Percentiles rank a stretch among this genome's conserved stretches.
These are phyloP conservation scores for Smithornis capensis DNA, from an alignment of 2,113 vertebrate species.

Conservation along the genomic window DNA sequence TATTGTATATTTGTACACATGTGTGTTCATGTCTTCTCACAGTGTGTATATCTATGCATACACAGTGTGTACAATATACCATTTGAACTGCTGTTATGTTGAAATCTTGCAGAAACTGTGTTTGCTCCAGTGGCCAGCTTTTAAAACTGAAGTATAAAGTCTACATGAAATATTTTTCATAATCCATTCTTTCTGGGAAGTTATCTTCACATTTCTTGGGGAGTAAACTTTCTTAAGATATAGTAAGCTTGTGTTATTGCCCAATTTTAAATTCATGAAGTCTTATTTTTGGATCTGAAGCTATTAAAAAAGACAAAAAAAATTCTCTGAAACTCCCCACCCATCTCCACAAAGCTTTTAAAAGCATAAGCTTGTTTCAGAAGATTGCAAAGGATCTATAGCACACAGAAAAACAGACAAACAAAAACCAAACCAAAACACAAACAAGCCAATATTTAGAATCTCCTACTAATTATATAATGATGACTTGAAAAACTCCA, in stretches of 20 bases:
- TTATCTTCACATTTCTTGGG: not conserved
- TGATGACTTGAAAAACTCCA: not conserved
- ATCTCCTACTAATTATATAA: not conserved
- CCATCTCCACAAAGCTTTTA: not conserved
- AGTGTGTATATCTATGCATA: accelerated
- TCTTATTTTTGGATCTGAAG: not conserved
- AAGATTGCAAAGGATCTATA: not conserved
- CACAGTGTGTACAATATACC: too few species aligned
- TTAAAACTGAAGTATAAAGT: not conserved
- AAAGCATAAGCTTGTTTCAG: not conserved
- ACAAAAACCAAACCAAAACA: not conserved
- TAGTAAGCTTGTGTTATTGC: not conserved
- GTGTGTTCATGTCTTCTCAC: not conserved
- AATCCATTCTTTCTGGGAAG: not conserved
- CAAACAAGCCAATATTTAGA: not conserved
- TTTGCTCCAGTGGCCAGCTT: not conserved
- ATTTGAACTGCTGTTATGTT: not conserved
- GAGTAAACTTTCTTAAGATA: not conserved
- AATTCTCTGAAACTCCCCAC: not conserved
- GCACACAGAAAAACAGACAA: not conserved
- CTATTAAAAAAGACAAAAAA: not conserved
- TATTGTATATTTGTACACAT: accelerated
- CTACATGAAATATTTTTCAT: not conserved
- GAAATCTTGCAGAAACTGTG: not conserved
- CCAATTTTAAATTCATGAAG: not conserved